Base-by-base conservation (phyloP, 2,888 invertebrate species). In the Petrolisthes manimaculis region DNA sequence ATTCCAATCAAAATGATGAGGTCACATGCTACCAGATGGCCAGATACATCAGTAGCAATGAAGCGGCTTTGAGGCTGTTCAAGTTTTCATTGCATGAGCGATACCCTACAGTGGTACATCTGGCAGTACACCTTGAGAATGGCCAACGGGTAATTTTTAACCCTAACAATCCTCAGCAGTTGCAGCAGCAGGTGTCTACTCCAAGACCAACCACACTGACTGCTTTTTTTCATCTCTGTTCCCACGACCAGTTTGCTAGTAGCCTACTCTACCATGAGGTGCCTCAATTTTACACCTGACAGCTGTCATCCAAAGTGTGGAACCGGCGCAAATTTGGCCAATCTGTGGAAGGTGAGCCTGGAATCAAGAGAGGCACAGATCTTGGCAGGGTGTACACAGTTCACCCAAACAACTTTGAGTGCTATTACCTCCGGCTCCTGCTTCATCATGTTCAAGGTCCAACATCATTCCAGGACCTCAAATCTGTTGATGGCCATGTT, bases 211-310 rank as follows among this genome's bases (percentile, higher is more conserved):
- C 71, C 0, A 61, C 14, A 14, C 71, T 71, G 18, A 91, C 90
- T 53, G 91, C 90, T 37, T 92, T 89, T 85, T 91, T 92, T 80
- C n/a, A 89, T n/a, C 75, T 92, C 3, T 91, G 91, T 51, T 37
- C 78, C 51, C 14, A 21, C 86, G 91, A 91, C 82, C 12, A 54
- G 3, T 18, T 55, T 51, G 90, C 91, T 53, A 85, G 82, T 6
- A 74, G 55, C 18, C 88, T 84, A 37, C 61, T 69, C 4, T 89
- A 91, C 61, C n/a, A n/a, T n/a, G n/a, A n/a, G n/a, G n/a, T n/a
- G n/a, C n/a, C n/a, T n/a, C n/a, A n/a, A n/a, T n/a, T n/a, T n/a
- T n/a, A n/a, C n/a, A n/a, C n/a, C n/a, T n/a, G n/a, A n/a, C n/a
- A n/a, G n/a, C n/a, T n/a, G n/a, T n/a, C n/a, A n/a, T n/a, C n/a